Percentiles rank a stretch among this genome's conserved stretches.
Conservation (phyloP, 2,797 vertebrate genomes). For the Sus cebifrons region DNA sequence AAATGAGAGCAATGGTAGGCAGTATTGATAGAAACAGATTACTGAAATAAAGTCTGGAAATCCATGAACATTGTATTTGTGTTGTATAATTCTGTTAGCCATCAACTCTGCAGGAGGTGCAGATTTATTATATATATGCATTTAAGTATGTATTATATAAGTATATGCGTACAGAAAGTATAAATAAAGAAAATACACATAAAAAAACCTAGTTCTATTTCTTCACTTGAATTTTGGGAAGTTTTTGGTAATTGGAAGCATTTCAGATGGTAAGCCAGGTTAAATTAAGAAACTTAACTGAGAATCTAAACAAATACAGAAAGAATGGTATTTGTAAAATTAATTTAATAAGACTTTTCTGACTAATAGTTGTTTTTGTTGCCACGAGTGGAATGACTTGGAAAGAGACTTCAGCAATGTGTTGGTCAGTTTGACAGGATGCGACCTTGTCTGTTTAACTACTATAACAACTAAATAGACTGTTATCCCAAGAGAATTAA, state of each 20-base stretch:
- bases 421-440: conserved; percentile 43
- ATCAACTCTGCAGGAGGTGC: conserved; percentile 6
- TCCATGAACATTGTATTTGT: conserved; percentile 80
- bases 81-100: conserved; percentile 43
- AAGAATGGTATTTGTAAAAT: conserved; percentile 54
- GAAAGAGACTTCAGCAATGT: conserved; percentile 46
- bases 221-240: conserved; percentile 60
- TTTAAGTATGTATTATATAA: conserved; percentile 33
- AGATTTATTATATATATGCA: conserved; percentile 54
- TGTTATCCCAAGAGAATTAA: conserved; percentile 55
- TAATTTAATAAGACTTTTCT: conserved; percentile 53
- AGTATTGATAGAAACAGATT: conserved; percentile 16
- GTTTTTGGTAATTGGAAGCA: conserved; percentile 64
- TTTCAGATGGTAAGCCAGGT: conserved; percentile 4
- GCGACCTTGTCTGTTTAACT: conserved; percentile 60
- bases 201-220: conserved; percentile 51
- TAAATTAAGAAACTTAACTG: conserved; percentile 51
- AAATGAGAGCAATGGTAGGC: conserved; percentile 47
- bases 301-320: conserved; percentile 63
- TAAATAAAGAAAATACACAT: background rate
- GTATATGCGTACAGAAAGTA: background rate
- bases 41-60: conserved; percentile 65
- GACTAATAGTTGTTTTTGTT: conserved; percentile 56
- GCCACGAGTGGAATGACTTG: background rate
- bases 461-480: conserved; percentile 42